Conservation (phyloP, 92 coral and sea anemone genomes). For the Paragorgia papillata region DNA sequence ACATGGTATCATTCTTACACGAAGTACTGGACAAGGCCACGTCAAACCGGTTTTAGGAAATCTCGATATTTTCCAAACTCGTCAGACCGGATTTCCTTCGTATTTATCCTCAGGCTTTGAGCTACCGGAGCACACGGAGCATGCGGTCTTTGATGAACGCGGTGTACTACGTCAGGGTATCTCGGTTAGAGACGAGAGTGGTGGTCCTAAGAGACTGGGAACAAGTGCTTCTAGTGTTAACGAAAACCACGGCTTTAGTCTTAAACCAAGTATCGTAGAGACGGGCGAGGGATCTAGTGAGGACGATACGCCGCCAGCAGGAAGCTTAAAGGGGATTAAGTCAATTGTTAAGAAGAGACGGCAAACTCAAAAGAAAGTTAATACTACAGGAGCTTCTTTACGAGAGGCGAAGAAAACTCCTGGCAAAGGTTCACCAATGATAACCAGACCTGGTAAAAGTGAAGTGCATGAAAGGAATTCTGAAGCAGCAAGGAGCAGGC, state of each 20-base stretch:
- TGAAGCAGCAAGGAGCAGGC: slow-evolving; percentile 1
- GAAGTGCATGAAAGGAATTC: slow-evolving; percentile 12
- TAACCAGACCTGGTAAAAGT: slow-evolving; percentile 26
- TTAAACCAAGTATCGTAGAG: slow-evolving; percentile 46
- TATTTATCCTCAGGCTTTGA: slow-evolving; percentile 13
- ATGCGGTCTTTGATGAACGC: neutral
- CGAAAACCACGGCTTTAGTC: slow-evolving; percentile 58
- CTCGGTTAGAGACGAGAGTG: neutral
- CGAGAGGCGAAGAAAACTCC: neutral
- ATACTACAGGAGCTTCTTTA: slow-evolving; percentile 30
- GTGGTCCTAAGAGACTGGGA: neutral
- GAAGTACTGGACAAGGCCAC: neutral
- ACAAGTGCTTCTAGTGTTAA: neutral
- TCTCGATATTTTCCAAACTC: slow-evolving; percentile 29
- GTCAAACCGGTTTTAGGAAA: slow-evolving; percentile 30
- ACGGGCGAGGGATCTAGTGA: slow-evolving; percentile 44
- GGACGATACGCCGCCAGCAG: slow-evolving; percentile 94
- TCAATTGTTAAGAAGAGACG: slow-evolving; percentile 71
- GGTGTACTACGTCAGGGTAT: neutral
- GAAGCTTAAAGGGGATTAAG: slow-evolving; percentile 87
- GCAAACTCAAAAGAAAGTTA: slow-evolving; percentile 55
- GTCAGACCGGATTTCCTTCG: slow-evolving; percentile 32
- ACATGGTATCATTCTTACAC: slow-evolving; percentile 24
- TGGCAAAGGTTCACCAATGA: slow-evolving; percentile 4
- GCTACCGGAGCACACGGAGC: slow-evolving; percentile 9